Evolutionary conservation across 2,888 invertebrate genomes (phyloP).

Genomic region (Acronicta leporina): DNA sequence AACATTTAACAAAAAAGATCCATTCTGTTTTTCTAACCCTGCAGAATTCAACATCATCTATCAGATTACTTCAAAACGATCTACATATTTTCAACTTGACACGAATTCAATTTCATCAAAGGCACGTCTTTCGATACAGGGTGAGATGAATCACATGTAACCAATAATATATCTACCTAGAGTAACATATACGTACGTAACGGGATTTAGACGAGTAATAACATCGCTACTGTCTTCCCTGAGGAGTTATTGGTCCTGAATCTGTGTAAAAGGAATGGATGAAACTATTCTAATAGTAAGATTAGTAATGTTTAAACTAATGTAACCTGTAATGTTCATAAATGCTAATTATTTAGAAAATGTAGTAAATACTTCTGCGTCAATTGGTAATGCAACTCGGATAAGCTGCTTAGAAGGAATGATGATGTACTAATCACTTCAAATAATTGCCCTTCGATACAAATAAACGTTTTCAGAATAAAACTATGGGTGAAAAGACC

Average conservation of each 20-base stretch:
- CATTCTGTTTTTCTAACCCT: neutral
- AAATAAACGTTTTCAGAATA: neutral
- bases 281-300: neutral
- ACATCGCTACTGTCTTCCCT: conserved; percentile 24
- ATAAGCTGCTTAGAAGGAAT: no score
- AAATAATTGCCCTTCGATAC: no score
- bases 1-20: no score
- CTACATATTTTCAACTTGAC: conserved; percentile 38
- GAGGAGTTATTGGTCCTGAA: conserved; percentile 23
- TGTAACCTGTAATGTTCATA: no score
- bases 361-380: no score
- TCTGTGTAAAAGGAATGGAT: conserved; percentile 1
- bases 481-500: neutral
- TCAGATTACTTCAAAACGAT: conserved; percentile 30
- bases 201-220: conserved; percentile 36
- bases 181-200: conserved; percentile 32
- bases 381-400: no score
- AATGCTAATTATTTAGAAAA: no score
- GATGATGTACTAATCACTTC: no score
- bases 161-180: conserved; percentile 29
- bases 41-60: conserved; percentile 1
- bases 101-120: conserved; percentile 52
- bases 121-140: conserved; percentile 21
- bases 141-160: conserved; percentile 44
- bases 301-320: no score